Evolutionary conservation across 1,140 invertebrate genomes (phyloP), one percentile per base, ranked within the genome.

Genomic region (Cyclargus thomasi): DNA sequence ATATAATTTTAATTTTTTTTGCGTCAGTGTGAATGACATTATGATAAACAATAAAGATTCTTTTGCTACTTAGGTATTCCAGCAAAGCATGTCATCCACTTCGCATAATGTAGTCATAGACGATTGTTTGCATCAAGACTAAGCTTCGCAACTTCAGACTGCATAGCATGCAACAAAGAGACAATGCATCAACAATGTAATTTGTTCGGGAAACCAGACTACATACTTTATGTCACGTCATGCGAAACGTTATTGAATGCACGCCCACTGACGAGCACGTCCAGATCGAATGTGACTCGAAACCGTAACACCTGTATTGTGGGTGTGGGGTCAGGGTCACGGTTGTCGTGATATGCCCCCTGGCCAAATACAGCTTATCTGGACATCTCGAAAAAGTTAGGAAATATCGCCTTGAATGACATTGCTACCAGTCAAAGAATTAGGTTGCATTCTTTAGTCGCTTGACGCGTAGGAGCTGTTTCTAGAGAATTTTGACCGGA

Each of bases 261-360:
- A 57, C 76, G 70, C 74, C 74, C 71, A 76, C 72, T 36, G 62
- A 22, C 65, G 64, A 63, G 67, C 65, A 63, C 73, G 70, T 70
- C 71, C 72, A 70, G 39, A 47, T 75, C 73, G 67, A 69, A 70
- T 62, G 67, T 70, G 68, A 75, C 74, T 77, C 70, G 69, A 64
- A 64, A 75, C 70, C 66, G 62, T 68, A 72, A 81, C 82, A 88
- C 83, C 85, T 88, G 85, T 79, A 70, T 68, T 73, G 83, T 86
- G 80, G 85, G 82, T 76, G 82, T 77, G 83, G 77, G 68, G 71
- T 73, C 77, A 81, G 67, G 78, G 79, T 66, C 53, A 66, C 3
- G 65, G 65, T 35, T n/a, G 16, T 35, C 53, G 17, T 65, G 64
- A 21, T 55, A 47, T 69, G 55, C 11, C 17, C 20, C 17, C 55